Base-by-base conservation (phyloP, 2,113 vertebrate genomes). In the Tenebrosternarchus preto region DNA sequence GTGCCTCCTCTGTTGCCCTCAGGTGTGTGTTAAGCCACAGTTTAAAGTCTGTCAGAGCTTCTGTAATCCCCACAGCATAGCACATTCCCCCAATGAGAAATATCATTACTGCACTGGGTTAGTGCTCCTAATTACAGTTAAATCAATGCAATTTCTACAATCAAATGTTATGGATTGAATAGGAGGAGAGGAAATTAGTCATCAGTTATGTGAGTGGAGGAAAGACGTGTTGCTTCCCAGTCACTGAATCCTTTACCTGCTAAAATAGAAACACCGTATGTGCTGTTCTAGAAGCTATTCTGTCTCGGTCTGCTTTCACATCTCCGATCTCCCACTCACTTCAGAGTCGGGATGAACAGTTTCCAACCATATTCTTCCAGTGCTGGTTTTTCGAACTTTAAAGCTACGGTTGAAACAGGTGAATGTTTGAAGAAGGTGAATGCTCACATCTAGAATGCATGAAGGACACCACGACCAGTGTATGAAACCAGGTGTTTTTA, bases 131-230 rank as follows among this genome's bases (percentile, higher is more conserved):
- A 92, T 91, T 89, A 85, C 81, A 84, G 86, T 79, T 71, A 87
- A 91, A 91, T 90, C 86, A 89, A 87, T 80, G 71, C 87, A 86
- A 80, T 87, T 84, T 89, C 85, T 87, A 87, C 76, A 88, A 83
- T 89, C 86, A 78, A 81, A 87, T 86, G 78, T 89, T 90, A 87
- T 88, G 85, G 87, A 89, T 90, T 36, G 86, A 84, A 86, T 82
- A 83, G 72, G 83, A 86, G 82, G 80, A 82, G 63, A 29, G 43
- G 84, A 88, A 89, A 90, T 91, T 88, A 87, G 22, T 43, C 80
- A 19, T 84, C 83, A 78, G 77, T 89, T 91, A 89, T 82, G 88
- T 87, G 61, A 75, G 80, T 82, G 87, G 83, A 89, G 88, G 90
- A 85, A 84, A 86, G 53, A 39, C 59, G 81, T 68, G 82, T 76